These are phyloP conservation scores for Pardalotus punctatus DNA, from an alignment of 2,113 vertebrate genomes.

Conservation along the genomic window DNA sequence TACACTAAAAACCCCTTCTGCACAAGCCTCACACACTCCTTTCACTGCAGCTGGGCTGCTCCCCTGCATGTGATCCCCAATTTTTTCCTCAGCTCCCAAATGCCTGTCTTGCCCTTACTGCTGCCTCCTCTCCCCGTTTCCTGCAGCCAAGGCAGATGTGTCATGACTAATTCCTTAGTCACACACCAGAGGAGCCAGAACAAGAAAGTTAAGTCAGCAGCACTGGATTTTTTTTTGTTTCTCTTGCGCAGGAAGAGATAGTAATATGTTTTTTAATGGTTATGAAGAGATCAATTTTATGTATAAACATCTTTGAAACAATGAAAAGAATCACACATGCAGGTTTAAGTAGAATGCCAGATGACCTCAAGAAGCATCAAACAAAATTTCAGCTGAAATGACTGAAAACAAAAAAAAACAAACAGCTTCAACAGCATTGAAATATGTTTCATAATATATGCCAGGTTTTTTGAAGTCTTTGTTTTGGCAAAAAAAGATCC, in stretches of 20 bases:
- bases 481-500: neutral
- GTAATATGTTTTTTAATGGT: neutral
- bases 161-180: neutral
- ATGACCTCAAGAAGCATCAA: neutral
- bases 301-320: neutral
- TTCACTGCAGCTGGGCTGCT: neutral
- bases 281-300: neutral
- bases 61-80: neutral
- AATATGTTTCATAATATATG: neutral
- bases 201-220: neutral
- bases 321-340: neutral
- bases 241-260: neutral
- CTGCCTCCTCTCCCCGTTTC: neutral
- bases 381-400: neutral
- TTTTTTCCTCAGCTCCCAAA: neutral
- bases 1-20: neutral
- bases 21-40: neutral
- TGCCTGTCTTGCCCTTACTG: neutral
- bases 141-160: neutral
- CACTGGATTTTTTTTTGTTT: neutral
- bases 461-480: neutral
- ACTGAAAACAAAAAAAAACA: neutral
- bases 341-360: neutral
- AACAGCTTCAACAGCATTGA: neutral
- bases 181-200: neutral